Conservation (phyloP, 2,888 invertebrate genomes). For the Andrena praecox region DNA sequence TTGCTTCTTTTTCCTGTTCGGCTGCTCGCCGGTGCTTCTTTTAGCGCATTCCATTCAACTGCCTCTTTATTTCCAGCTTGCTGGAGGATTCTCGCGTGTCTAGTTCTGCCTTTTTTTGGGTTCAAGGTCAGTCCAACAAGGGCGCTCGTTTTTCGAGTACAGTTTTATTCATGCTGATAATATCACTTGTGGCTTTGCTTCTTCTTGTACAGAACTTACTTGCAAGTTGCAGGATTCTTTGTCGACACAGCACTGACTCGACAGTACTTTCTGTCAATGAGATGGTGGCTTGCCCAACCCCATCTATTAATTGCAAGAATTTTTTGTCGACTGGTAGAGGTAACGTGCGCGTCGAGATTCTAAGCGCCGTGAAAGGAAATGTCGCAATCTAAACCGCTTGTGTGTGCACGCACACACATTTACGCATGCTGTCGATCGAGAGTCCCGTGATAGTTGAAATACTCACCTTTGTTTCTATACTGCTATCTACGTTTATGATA, state of each 20-base stretch:
- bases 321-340: conserved; percentile 21
- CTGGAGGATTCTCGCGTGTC: no score
- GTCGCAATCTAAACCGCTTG: conserved; percentile 64
- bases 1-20: not conserved
- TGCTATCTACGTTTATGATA: no score
- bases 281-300: not conserved
- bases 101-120: no score
- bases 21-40: not conserved
- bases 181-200: no score
- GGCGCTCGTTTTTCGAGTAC: no score
- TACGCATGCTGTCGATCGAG: conserved; percentile 21
- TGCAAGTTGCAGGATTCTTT: no score
- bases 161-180: no score
- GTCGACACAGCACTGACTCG: no score
- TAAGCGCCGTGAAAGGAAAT: conserved; percentile 69
- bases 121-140: no score
- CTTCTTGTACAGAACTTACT: no score
- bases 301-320: conserved; percentile 12
- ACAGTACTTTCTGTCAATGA: not conserved
- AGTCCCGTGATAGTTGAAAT: conserved; percentile 13
- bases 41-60: not conserved
- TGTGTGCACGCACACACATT: not conserved
- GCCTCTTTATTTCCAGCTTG: no score
- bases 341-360: conserved; percentile 25
- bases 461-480: not conserved